Evolutionary conservation across 2,797 vertebrate genomes (phyloP).

Genomic region (Yasuhikotakia modesta): DNA sequence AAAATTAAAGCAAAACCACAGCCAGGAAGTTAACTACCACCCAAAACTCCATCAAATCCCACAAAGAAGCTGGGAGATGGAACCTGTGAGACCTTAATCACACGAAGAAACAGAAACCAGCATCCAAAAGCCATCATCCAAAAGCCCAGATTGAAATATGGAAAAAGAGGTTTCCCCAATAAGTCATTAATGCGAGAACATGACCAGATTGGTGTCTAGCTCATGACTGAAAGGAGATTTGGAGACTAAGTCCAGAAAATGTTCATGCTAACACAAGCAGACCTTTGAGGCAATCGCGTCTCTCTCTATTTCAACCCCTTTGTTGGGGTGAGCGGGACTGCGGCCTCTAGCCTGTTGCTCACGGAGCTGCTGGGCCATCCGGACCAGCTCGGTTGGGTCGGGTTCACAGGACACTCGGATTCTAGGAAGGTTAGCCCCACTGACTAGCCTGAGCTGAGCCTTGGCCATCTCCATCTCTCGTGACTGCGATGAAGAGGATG

Average conservation of each 20-base stretch:
- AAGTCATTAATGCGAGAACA: conserved; percentile 2
- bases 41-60: conserved; percentile 27
- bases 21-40: not conserved
- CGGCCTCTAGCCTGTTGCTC: conserved; percentile 59
- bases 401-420: conserved; percentile 73
- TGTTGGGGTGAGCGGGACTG: conserved; percentile 58
- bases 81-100: too few species aligned
- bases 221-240: conserved; percentile 5
- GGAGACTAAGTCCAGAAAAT: not conserved
- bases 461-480: conserved; percentile 52
- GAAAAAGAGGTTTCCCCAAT: conserved; percentile 10
- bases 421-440: conserved; percentile 61
- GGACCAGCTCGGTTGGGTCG: conserved; percentile 9
- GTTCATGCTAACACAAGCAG: conserved; percentile 4
- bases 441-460: conserved; percentile 46
- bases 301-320: conserved; percentile 61
- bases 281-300: conserved; percentile 17
- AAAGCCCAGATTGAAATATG: conserved; percentile 33
- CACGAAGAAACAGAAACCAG: conserved; percentile 13
- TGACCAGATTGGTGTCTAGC: conserved; percentile 23
- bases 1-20: not conserved
- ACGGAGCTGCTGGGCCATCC: conserved; percentile 19
- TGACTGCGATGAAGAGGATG: conserved; percentile 66
- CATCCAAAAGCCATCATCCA: conserved; percentile 44
- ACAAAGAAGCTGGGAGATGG: not conserved